Percentiles rank a stretch among this genome's conserved stretches.
These are phyloP conservation scores for Onychomys torridus DNA, from an alignment of 2,797 vertebrate genomes.

Conservation along the genomic window DNA sequence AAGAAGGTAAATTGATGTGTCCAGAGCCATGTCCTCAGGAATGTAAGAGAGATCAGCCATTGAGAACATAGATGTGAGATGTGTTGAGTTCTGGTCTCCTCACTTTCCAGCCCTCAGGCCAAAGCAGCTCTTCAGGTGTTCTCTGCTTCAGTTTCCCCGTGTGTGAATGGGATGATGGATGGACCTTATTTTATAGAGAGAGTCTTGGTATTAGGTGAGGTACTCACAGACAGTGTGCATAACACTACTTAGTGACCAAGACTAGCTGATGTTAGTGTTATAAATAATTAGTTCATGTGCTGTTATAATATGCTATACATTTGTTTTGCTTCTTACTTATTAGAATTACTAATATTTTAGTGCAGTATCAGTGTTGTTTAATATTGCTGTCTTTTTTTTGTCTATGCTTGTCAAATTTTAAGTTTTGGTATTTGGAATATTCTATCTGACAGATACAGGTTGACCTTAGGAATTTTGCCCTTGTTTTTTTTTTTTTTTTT, in stretches of 20 bases:
- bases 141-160: background rate
- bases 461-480: background rate
- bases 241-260: background rate
- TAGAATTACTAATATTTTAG: background rate
- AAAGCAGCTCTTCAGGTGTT: background rate
- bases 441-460: background rate
- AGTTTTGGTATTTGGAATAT: background rate
- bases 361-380: background rate
- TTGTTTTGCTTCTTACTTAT: background rate
- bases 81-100: background rate
- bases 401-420: background rate
- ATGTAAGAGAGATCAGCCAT: background rate
- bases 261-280: background rate
- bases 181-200: background rate
- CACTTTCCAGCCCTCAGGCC: background rate
- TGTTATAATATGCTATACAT: background rate
- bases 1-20: too few relatives aligned
- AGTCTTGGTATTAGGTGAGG: background rate
- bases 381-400: background rate
- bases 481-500: constrained; percentile 59
- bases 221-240: background rate
- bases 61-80: background rate
- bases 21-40: background rate
- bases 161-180: too few relatives aligned
- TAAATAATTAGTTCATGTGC: background rate